Base-by-base conservation (phyloP, 2,888 invertebrate species). In the Ashinkailepas kermadecensis region DNA sequence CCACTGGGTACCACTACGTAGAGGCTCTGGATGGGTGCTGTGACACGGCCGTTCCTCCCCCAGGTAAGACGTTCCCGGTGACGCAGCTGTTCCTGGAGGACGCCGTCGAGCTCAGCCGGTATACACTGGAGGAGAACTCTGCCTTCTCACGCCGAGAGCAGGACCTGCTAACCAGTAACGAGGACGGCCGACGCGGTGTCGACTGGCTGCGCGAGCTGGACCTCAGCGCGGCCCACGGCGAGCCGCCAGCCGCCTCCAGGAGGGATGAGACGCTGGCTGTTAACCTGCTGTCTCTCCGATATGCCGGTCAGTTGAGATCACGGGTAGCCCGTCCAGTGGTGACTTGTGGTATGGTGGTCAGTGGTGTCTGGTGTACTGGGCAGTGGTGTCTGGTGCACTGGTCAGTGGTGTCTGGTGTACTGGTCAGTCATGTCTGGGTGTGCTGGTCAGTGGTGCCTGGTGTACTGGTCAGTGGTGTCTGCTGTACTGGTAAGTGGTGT, bases 51-150 rank as follows among this genome's bases (percentile, higher is more conserved):
- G 39, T 39, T 4, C 39, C 39, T 39, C 39, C 74, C 8, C 18
- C 74, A 74, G 74, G 74, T 25, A 74, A 94, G 86, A 95, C 95
- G 0, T 95, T 92, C 86, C 94, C 95, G 0, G 95, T 96, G 0
- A 91, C 93, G 85, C 93, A 95, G 86, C 88, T 91, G 67, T 94
- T 93, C 86, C 88, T 96, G 78, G 95, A 96, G 88, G 94, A 95
- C 85, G 91, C 95, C 74, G 87, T 95, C 85, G 93, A 95, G 85
- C 87, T 88, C 67, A 89, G 89, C 18, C 87, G 88, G 85, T 93
- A 89, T 87, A 89, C 90, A 13, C 86, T 92, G 83, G 92, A 92
- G 91, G 74, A 74, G 74, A 54, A 25, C 74, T 74, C 74, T 13
- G 15, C 39, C 1, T 25, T 18, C 74, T 10, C 85, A 90, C 91